A percentile compares a stretch with the other conserved stretches of the same genome.
These are phyloP conservation scores for Spatula clypeata DNA, from an alignment of 2,797 vertebrate genomes.

Conservation along the genomic window DNA sequence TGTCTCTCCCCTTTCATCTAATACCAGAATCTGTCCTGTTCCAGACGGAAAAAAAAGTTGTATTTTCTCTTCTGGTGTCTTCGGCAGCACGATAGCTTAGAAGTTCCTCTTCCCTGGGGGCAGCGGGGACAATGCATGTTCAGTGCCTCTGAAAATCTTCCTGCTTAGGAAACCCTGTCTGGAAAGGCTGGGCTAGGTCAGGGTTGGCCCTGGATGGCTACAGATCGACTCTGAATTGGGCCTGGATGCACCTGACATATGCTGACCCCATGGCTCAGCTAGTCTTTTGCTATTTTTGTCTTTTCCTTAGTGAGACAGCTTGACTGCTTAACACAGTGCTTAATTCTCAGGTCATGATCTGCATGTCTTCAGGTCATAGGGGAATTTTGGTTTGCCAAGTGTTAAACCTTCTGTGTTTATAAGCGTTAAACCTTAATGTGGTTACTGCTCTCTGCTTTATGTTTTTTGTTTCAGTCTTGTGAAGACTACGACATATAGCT, in stretches of 20 bases:
- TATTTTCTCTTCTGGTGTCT: neutral
- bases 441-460: neutral
- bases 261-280: constrained; percentile 62
- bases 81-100: neutral
- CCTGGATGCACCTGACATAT: constrained; percentile 59
- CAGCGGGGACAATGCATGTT: neutral
- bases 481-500: constrained; percentile 46
- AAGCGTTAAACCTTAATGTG: constrained; percentile 63
- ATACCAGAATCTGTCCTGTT: neutral
- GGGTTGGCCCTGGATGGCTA: neutral
- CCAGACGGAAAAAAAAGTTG: neutral
- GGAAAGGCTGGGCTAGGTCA: constrained; percentile 41
- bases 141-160: constrained; percentile 28
- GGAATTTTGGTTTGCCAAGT: constrained; percentile 63
- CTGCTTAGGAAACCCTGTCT: constrained; percentile 24
- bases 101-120: neutral
- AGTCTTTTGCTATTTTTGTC: constrained; percentile 75
- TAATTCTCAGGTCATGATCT: constrained; percentile 72
- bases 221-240: neutral
- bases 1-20: neutral
- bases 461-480: constrained; percentile 24
- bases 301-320: constrained; percentile 74
- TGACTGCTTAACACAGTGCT: constrained; percentile 58
- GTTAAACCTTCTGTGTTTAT: constrained; percentile 66
- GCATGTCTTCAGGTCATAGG: constrained; percentile 61